Base-by-base conservation (phyloP, 2,888 invertebrate genomes). In the Copidosoma aretas region DNA sequence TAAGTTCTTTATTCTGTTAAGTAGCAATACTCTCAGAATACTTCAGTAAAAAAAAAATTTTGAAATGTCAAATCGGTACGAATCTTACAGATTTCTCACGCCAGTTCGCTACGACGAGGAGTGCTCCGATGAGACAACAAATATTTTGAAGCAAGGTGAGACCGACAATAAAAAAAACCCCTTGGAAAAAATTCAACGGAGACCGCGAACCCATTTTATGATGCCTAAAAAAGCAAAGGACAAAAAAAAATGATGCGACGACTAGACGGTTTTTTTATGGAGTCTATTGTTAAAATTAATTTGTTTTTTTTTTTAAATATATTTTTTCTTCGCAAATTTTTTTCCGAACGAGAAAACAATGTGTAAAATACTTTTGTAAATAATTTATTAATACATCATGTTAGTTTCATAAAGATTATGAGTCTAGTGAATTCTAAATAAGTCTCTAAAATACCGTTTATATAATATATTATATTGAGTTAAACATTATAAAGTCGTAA, bases 311-410 rank as follows among this genome's bases (percentile, higher is more conserved):
- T 61, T 70, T 53, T 65, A 54, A 46, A 49, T 17, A 56, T 61
- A 54, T 21, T 12, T 52, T 41, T 39, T 19, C 21, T 52, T 25
- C 32, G 19, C 22, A 24, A 59, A 32, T 60, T 63, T 61, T 61
- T 64, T 54, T 64, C 12, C 43, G 12, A 54, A 65, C 54, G 24
- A 60, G 66, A 71, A 64, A 67, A 69, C 22, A 68, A 63, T 73
- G 41, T 80, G 78, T 80, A 80, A 68, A 32, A 80, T 79, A 80
- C 72, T 73, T 74, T 76, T 81, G 81, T 82, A 82, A 81, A 82
- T 81, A 81, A 81, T 81, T 82, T 82, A 81, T 81, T 81, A 76
- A 78, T 75, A 77, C 78, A 78, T 76, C 67, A 66, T 74, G 69
- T 74, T 72, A 72, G 66, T 67, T 72, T 70, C 73, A 74, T 75